Evolutionary conservation across 1,140 invertebrate species (phyloP), one percentile per base, ranked within the genome.

Genomic region (Drosophila parabipectinata): DNA sequence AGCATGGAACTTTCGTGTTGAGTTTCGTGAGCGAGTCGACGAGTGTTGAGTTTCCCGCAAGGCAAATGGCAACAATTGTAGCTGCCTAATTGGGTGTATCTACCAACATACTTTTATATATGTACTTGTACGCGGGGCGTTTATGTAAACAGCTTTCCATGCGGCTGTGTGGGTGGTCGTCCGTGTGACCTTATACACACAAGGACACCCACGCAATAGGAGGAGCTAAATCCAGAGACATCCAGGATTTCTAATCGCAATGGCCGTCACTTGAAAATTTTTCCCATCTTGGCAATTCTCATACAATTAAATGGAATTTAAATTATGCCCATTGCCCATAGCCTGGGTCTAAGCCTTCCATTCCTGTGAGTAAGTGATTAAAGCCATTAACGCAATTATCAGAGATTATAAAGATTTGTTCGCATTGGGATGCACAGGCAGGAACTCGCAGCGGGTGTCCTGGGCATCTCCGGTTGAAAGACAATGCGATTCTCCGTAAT

Each of bases 331-430:
- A n/a, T 32, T 26, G 15, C n/a, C 58, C 30, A 26, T 32, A 47
- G 45, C 45, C 32, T 18, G 8, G 24, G 7, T 14, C 45, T 63
- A 83, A 88, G 62, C 82, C 82, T 87, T 87, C 72, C 57, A 18
- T 66, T 61, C 52, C 75, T 82, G 79, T 18, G 79, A 59, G 83
- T 78, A 90, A 88, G 88, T 90, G 88, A 90, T 90, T 90, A 90
- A 90, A 88, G 62, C 88, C 88, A 90, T 90, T 90, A 90, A 90
- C 88, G 82, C 90, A 90, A 90, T 90, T 90, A 90, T 90, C 82
- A 80, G 47, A 82, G 88, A 90, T 90, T 90, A 90, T 88, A 83
- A 72, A 84, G 88, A 90, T 90, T 90, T 90, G 88, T 90, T 55
- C 62, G 62, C 63, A 59, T 66, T 72, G 68, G 75, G 69, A 78